phyloP scores from a whole-genome alignment of 2,888 invertebrate species.

The Philopedon plagiatum region DNA sequence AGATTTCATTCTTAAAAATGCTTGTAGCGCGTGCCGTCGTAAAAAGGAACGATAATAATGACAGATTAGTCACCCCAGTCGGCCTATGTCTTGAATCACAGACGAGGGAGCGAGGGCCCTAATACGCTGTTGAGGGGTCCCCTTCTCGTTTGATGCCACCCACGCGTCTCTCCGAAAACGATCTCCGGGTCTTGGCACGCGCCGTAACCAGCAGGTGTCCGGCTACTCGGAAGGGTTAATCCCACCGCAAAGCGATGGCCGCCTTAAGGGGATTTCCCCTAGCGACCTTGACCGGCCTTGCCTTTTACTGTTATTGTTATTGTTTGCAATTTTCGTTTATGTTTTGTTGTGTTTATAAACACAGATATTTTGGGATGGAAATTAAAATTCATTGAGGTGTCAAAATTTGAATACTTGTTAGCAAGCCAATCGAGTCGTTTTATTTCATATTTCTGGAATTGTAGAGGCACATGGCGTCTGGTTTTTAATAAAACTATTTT shows the following conservation, averaged over 20 bases:
- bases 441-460: no score
- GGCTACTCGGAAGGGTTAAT: conserved; percentile 50
- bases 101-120: conserved; percentile 45
- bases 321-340: conserved; percentile 32
- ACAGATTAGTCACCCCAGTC: conserved; percentile 50
- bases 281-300: conserved; percentile 47
- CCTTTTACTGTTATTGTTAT: conserved; percentile 35
- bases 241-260: conserved; percentile 39
- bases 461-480: no score
- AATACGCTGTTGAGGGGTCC: conserved; percentile 39
- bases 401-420: neutral
- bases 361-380: neutral
- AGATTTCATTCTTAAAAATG: conserved; percentile 24
- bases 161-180: conserved; percentile 50
- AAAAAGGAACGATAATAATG: conserved; percentile 49
- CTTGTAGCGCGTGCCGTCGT: conserved; percentile 42
- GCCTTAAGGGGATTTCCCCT: conserved; percentile 47
- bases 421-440: no score
- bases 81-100: conserved; percentile 48
- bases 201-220: conserved; percentile 53
- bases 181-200: conserved; percentile 51
- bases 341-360: conserved; percentile 10
- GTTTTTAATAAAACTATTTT: no score
- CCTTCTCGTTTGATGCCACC: conserved; percentile 47
- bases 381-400: neutral